A percentile compares a stretch with the other conserved stretches of the same genome.
phyloP scores from a whole-genome alignment of 2,797 vertebrate genomes.

The Pseudomugil gertrudae region DNA sequence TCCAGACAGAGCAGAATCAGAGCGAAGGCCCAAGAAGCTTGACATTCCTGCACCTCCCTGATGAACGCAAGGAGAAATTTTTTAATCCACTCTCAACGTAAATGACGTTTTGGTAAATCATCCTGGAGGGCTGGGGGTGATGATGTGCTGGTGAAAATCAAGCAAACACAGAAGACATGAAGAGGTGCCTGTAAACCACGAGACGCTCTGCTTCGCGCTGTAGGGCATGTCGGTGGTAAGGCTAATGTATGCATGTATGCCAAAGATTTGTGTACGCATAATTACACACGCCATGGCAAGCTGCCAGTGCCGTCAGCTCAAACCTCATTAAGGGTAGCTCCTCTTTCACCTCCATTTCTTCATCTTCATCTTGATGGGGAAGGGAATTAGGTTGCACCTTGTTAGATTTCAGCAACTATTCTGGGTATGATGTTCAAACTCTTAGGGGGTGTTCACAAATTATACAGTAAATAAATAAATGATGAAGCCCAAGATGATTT shows the following conservation, averaged over 20 bases:
- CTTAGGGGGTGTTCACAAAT: constrained; percentile 30
- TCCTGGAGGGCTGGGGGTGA: constrained; percentile 43
- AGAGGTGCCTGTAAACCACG: constrained; percentile 34
- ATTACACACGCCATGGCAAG: constrained; percentile 56
- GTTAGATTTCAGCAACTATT: constrained; percentile 26
- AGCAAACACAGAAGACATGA: constrained; percentile 39
- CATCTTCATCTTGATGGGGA: constrained; percentile 16
- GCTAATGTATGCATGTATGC: constrained; percentile 46
- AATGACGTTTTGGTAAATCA: constrained; percentile 59
- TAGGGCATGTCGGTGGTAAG: constrained; percentile 31
- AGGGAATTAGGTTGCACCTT: constrained; percentile 16
- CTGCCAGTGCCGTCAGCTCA: constrained; percentile 53
- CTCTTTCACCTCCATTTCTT: constrained; percentile 46
- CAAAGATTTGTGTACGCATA: constrained; percentile 40
- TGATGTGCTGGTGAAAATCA: constrained; percentile 33
- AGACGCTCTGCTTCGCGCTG: constrained; percentile 38
- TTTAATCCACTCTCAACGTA: constrained; percentile 27
- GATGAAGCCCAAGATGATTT: constrained; percentile 13
- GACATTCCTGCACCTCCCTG: constrained; percentile 28
- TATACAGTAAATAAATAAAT: constrained; percentile 34
- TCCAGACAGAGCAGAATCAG: constrained; percentile 59
- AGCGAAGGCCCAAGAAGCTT: constrained; percentile 48
- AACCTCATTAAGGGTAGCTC: constrained; percentile 58
- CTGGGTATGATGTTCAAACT: constrained; percentile 11
- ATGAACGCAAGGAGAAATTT: constrained; percentile 48